Percentiles rank a stretch among this genome's conserved stretches.
Evolutionary conservation across 2,797 vertebrate species (phyloP).

Genomic region (Pseudomugil gertrudae): DNA sequence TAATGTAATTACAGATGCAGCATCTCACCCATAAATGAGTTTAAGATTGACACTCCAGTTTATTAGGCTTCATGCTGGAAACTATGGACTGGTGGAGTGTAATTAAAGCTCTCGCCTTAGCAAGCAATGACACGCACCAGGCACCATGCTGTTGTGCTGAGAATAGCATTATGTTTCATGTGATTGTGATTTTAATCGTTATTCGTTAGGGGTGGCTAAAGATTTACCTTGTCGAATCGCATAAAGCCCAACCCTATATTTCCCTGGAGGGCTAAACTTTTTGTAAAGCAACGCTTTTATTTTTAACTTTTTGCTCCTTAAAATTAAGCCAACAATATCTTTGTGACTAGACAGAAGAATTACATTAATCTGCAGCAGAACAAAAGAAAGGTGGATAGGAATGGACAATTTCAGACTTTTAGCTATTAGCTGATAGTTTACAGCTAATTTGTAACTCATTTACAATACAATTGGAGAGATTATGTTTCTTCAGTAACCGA

Average conservation of each 20-base stretch:
- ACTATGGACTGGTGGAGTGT: slow-evolving; percentile 56
- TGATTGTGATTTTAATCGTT: slow-evolving; percentile 19
- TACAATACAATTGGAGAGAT: too few species aligned
- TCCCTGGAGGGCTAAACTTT: neutral
- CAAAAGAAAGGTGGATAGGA: neutral
- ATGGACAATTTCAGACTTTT: too few species aligned
- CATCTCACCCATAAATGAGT: slow-evolving; percentile 66
- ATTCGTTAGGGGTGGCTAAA: slow-evolving; percentile 1
- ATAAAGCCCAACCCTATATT: neutral
- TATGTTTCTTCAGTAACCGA: too few species aligned
- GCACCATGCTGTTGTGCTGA: slow-evolving; percentile 38
- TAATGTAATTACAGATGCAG: slow-evolving; percentile 68
- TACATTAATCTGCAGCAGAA: neutral
- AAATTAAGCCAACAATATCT: neutral
- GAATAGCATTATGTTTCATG: slow-evolving; percentile 23
- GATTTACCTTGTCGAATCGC: neutral
- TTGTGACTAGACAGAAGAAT: neutral
- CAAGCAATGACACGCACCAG: slow-evolving; percentile 38
- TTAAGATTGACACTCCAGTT: slow-evolving; percentile 73
- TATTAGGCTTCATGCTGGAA: slow-evolving; percentile 66
- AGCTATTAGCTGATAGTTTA: too few species aligned
- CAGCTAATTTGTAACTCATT: too few species aligned
- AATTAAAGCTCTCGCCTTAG: slow-evolving; percentile 67
- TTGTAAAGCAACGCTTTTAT: neutral
- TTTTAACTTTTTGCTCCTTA: neutral